Evolutionary conservation across 2,113 vertebrate genomes (phyloP), one percentile per base, ranked within the genome.

Genomic region (Labeo catla): DNA sequence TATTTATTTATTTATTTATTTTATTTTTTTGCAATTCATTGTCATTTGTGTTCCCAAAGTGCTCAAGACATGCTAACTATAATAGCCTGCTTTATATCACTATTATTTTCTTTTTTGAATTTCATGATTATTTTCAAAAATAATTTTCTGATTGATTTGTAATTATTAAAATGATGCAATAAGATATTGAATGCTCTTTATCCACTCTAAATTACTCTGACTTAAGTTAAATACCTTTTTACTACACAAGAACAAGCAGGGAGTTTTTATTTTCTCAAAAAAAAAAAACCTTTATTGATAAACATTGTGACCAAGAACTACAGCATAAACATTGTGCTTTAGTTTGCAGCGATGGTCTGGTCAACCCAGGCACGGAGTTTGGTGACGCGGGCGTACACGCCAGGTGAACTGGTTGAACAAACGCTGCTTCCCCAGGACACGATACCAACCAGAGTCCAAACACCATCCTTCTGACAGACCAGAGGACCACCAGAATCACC

Each of bases 401-500:
- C 93, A 1, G 95, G 95, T 0, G 43, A 81, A 0, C 79, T 88
- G 50, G 94, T 86, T 8, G 92, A 92, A 81, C 94, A 96, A 47
- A 34, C 86, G 77, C 91, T 39, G 34, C 93, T 97, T 61, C 96
- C 96, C 95, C 95, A 97, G 83, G 96, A 97, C 81, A 96, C 94
- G 0, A 96, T 96, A 84, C 96, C 96, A 28, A 95, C 96, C 92
- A 97, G 92, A 47, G 88, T 95, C 96, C 96, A 97, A 91, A 86
- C 90, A 1, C 93, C 91, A 0, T 87, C 83, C 87, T 95, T 95
- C 93, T 95, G 63, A 79, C 95, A 97, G 81, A 96, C 95, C 89
- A 97, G 94, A 59, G 95, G 96, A 78, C 96, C 96, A 0, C 96
- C 96, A 34, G 96, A 96, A 92, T 97, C 95, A 0, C 95, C 95